Base-by-base conservation (phyloP, 2,888 invertebrate genomes). In the Drosophila affinis region DNA sequence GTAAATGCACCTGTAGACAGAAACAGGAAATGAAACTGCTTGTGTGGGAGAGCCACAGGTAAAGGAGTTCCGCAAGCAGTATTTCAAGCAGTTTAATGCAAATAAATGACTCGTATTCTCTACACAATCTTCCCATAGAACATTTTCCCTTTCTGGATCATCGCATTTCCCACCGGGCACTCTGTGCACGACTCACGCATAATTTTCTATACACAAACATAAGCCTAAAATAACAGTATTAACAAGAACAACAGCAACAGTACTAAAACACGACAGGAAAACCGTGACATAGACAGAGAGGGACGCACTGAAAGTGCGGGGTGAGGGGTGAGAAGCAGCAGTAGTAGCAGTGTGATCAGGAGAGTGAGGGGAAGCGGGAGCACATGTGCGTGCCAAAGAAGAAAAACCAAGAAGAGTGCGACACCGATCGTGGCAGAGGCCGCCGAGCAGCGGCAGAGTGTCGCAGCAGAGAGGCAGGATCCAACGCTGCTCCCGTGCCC, bases 311-410 rank as follows among this genome's bases (percentile, higher is more conserved):
- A 63, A 72, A n/a, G 34, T 14, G 51, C 54, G 45, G 34, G 24
- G 24, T 24, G 24, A 24, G 21, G 21, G 21, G 1, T 21, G 21
- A 21, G 55, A 49, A n/a, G 62, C 54, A 21, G 5, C 39, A 55
- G 51, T 57, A 56, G 53, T 17, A 27, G 58, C 46, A 47, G 27
- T 9, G 27, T 0, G 39, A 39, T 39, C 39, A 39, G 39, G n/a
- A 3, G 39, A n/a, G 39, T 39, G 39, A 14, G 39, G 39, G n/a
- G 68, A 56, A 49, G 47, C 62, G 52, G 58, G 58, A 54, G 76
- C 80, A 81, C 79, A 82, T 87, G 87, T 82, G 82, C 75, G 72
- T 76, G 72, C 60, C 65, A 77, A 76, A 62, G 65, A 68, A 68
- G 72, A 67, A 73, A 63, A 73, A 81, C 52, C 65, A 64, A 73